Evolutionary conservation across 2,797 vertebrate genomes (phyloP).

Genomic region (Hyperoplus lanceolatus): DNA sequence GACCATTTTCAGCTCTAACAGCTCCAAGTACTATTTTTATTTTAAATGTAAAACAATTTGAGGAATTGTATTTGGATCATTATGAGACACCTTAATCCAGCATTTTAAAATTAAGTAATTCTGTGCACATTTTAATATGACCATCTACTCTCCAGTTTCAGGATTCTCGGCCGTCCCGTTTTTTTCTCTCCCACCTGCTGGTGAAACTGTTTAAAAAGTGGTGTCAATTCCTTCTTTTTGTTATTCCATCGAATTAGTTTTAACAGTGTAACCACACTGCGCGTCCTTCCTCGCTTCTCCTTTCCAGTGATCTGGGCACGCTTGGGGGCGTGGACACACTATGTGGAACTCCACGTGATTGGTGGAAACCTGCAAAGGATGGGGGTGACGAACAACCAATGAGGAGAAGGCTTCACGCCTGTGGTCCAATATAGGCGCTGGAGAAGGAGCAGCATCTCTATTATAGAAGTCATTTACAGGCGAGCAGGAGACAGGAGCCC

Average conservation of each 20-base stretch:
- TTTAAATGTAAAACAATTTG: background rate
- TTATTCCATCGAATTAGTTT: conserved; percentile 1
- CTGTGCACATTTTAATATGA: too few species aligned
- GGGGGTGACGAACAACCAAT: conserved; percentile 50
- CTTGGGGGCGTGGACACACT: conserved; percentile 54
- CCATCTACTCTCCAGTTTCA: too few species aligned
- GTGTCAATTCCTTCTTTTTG: too few species aligned
- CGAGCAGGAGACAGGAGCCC: conserved; percentile 48
- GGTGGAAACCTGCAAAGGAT: conserved; percentile 41
- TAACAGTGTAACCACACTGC: conserved; percentile 21
- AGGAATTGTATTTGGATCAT: background rate
- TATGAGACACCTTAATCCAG: background rate
- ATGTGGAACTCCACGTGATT: conserved; percentile 48
- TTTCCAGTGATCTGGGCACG: conserved; percentile 2
- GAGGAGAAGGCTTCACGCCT: conserved; percentile 63
- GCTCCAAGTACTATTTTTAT: background rate
- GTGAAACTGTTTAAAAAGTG: background rate
- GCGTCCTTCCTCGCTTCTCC: conserved; percentile 22
- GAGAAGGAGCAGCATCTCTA: conserved; percentile 75
- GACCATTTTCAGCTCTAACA: too few species aligned
- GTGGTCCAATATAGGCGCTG: conserved; percentile 79
- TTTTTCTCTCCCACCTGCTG: background rate
- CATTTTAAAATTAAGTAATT: too few species aligned
- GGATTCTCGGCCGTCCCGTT: background rate
- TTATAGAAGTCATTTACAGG: conserved; percentile 72